Evolutionary conservation across 2,113 vertebrate species (phyloP).

Genomic region (Grallaria varia): DNA sequence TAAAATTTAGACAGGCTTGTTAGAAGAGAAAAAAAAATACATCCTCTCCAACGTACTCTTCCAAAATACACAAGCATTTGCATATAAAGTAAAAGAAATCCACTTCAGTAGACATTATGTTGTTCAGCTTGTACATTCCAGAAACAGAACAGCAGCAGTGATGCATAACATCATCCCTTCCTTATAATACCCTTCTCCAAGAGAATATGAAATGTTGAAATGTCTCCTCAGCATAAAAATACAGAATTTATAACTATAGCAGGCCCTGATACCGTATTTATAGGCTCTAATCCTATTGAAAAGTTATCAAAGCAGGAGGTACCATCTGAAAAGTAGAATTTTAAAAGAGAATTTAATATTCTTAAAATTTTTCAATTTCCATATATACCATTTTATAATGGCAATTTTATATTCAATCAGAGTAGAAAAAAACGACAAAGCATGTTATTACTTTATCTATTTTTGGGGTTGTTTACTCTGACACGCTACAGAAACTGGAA

Average conservation of each 20-base stretch:
- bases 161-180: neutral
- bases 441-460: neutral
- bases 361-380: neutral
- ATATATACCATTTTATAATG: neutral
- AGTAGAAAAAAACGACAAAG: neutral
- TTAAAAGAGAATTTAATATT: neutral
- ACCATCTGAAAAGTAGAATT: neutral
- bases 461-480: neutral
- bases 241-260: neutral
- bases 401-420: neutral
- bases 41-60: neutral
- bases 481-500: neutral
- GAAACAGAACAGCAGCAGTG: neutral
- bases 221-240: neutral
- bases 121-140: neutral
- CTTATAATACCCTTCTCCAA: neutral
- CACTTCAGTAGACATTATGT: neutral
- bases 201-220: neutral
- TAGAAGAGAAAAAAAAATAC: neutral
- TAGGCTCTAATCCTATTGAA: neutral
- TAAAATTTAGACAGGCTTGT: slow-evolving; percentile 61
- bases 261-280: neutral
- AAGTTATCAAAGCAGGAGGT: neutral
- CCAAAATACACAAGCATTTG: neutral
- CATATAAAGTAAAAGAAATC: neutral